Evolutionary conservation across 2,797 vertebrate species (phyloP).

Genomic region (Lerista edwardsae): DNA sequence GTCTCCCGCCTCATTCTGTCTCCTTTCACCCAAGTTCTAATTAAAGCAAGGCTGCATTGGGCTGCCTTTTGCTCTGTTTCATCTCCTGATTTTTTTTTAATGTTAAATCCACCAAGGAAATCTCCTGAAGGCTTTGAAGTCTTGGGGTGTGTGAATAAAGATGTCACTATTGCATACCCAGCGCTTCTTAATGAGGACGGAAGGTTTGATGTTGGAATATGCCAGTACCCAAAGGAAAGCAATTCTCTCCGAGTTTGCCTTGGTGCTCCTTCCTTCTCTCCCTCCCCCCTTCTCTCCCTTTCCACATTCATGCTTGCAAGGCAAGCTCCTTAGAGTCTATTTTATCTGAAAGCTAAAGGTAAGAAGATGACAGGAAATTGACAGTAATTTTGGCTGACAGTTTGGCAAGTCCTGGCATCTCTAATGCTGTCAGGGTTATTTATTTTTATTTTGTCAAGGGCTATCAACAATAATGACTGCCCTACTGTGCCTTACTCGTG

Average conservation of each 20-base stretch:
- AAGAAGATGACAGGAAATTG: conserved; percentile 46
- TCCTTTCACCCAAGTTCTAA: conserved; percentile 69
- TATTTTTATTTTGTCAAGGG: conserved; percentile 25
- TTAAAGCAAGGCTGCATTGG: conserved; percentile 73
- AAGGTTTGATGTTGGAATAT: conserved; percentile 77
- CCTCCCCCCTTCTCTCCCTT: not conserved
- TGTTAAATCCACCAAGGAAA: conserved; percentile 81
- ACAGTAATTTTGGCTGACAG: conserved; percentile 28
- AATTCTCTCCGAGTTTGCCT: conserved; percentile 51
- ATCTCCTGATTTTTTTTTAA: conserved; percentile 76
- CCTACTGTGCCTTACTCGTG: not conserved
- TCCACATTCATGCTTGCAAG: conserved; percentile 46
- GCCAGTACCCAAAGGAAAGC: conserved; percentile 71
- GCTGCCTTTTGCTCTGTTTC: conserved; percentile 70
- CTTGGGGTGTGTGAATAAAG: conserved; percentile 77
- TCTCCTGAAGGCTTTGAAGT: conserved; percentile 84
- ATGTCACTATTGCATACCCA: conserved; percentile 77
- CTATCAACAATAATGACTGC: conserved; percentile 1
- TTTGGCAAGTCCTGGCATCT: conserved; percentile 10
- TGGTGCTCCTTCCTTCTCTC: conserved; percentile 13
- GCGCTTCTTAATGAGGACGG: conserved; percentile 80
- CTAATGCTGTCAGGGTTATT: conserved; percentile 1
- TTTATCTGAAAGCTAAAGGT: conserved; percentile 49
- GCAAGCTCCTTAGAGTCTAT: conserved; percentile 31
- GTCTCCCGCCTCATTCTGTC: conserved; percentile 47